phyloP scores from a whole-genome alignment of 1,140 invertebrate genomes.

The Sminthurides bifidus region DNA sequence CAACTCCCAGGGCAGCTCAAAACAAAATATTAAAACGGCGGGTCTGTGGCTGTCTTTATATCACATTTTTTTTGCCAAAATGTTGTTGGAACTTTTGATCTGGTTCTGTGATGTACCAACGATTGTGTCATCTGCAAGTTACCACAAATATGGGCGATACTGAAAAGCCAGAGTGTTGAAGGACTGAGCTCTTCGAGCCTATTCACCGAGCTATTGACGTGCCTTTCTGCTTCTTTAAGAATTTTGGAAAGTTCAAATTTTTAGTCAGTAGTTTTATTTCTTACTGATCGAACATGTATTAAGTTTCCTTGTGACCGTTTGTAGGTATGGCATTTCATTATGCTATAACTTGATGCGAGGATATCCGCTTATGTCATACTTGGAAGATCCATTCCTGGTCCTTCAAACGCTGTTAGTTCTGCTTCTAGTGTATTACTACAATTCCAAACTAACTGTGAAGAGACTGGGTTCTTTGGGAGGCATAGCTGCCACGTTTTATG shows the following conservation, averaged over 20 bases:
- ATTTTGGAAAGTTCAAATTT: background rate
- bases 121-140: constrained; percentile 26
- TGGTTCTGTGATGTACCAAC: constrained; percentile 23
- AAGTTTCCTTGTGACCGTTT: background rate
- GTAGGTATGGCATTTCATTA: constrained; percentile 22
- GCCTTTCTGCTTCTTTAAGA: constrained; percentile 1
- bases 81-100: constrained; percentile 1
- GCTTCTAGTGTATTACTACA: constrained; percentile 19
- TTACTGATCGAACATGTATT: background rate
- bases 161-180: constrained; percentile 15
- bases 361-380: constrained; percentile 12
- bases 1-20: too few species aligned
- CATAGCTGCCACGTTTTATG: constrained; percentile 10
- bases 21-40: too few species aligned
- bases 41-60: too few species aligned
- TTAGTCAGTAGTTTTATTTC: background rate
- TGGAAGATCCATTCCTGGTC: constrained; percentile 23
- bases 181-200: constrained; percentile 14
- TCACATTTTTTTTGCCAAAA: background rate
- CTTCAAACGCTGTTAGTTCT: constrained; percentile 19
- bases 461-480: constrained; percentile 12
- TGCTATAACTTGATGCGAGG: constrained; percentile 21
- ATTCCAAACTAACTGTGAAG: background rate
- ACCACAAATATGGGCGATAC: constrained; percentile 16
- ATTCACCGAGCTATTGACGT: constrained; percentile 17